Percentiles rank a stretch among this genome's conserved stretches.
These are phyloP conservation scores for Adineta ricciae DNA, from an alignment of 2,888 invertebrate genomes.

Conservation along the genomic window DNA sequence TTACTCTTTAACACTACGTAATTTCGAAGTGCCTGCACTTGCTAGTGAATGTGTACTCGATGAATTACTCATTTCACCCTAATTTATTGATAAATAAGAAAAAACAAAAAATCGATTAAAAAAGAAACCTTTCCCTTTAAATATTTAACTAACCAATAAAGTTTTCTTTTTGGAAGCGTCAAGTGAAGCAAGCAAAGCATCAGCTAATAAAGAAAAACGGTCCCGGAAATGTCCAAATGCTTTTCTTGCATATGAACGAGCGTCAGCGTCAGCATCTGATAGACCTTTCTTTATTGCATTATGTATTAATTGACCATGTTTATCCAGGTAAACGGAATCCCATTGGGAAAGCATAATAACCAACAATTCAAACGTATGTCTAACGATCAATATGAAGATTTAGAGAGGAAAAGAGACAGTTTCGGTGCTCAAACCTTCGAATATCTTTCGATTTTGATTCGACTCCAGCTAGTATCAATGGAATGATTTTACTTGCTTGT, in stretches of 20 bases:
- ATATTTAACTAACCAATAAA: conserved; percentile 42
- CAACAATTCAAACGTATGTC: conserved; percentile 23
- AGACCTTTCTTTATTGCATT: conserved; percentile 30
- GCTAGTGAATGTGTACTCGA: conserved; percentile 50
- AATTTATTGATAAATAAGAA: conserved; percentile 38
- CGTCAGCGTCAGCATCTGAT: conserved; percentile 29
- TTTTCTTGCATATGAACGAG: conserved; percentile 34
- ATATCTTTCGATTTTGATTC: conserved; percentile 32
- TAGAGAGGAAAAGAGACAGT: background rate
- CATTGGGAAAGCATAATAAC: conserved; percentile 19
- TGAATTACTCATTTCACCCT: conserved; percentile 53
- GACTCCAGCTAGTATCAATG: conserved; percentile 2
- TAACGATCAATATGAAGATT: background rate
- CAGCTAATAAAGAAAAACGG: conserved; percentile 81
- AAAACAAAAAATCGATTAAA: background rate
- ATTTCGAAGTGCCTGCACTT: conserved; percentile 37
- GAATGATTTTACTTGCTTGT: conserved; percentile 22
- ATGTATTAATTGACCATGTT: conserved; percentile 15
- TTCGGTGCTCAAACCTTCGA: background rate
- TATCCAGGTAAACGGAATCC: conserved; percentile 26
- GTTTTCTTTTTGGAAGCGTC: conserved; percentile 67
- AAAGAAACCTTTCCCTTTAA: background rate
- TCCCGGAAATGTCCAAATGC: conserved; percentile 80
- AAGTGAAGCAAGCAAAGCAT: conserved; percentile 67
- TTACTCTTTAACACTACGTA: conserved; percentile 6